These are phyloP conservation scores for Lathronympha strigana DNA, from an alignment of 2,888 invertebrate species.

Conservation along the genomic window DNA sequence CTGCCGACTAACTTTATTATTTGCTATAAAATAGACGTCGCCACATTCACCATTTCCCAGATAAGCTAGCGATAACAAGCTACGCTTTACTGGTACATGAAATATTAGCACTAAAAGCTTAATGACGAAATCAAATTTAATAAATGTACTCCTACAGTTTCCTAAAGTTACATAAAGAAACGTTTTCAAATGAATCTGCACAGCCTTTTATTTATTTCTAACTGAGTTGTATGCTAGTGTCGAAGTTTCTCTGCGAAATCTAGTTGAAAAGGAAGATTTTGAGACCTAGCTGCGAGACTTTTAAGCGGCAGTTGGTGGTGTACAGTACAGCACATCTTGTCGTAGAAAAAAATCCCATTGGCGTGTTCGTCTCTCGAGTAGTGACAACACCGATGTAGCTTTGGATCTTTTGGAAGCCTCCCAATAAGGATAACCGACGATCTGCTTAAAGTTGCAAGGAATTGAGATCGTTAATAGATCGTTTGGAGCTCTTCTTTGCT, in stretches of 20 bases:
- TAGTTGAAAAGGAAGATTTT: background rate
- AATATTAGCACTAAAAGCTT: conserved; percentile 11
- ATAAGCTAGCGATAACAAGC: conserved; percentile 35
- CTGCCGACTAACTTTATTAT: conserved; percentile 36
- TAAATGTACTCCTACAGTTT: conserved; percentile 1
- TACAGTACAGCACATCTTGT: no score
- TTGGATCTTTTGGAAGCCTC: no score
- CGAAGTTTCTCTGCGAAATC: background rate
- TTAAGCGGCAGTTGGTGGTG: no score
- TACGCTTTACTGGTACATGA: conserved; percentile 15
- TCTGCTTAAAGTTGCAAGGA: no score
- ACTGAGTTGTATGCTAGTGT: background rate
- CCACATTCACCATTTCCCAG: conserved; percentile 36
- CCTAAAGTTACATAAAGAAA: background rate
- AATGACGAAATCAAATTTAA: conserved; percentile 1
- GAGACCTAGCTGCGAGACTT: no score
- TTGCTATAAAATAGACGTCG: conserved; percentile 36
- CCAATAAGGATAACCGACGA: no score
- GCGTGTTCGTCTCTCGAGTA: no score
- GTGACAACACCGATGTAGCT: no score
- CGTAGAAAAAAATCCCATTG: no score
- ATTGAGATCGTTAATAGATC: no score
- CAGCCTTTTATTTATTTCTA: background rate
- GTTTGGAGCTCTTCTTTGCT: no score
- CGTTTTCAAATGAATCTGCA: background rate